Base-by-base conservation (phyloP, 2,113 vertebrate species). In the Microcebus jonahi region DNA sequence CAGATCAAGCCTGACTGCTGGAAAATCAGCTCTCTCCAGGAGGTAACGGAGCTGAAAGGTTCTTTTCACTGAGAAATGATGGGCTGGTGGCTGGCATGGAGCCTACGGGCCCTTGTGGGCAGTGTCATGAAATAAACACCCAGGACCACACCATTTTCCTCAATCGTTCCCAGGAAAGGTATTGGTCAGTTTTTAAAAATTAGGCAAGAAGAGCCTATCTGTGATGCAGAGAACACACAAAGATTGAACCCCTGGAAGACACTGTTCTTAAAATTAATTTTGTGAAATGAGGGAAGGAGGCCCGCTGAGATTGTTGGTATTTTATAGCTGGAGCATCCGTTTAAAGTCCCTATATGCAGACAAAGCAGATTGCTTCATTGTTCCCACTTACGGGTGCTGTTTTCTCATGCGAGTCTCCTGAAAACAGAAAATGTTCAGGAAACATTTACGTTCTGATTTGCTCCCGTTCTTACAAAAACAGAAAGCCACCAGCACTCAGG, bases 1-100 rank as follows among this genome's bases (percentile, higher is more conserved):
- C 98, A 98, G 98, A 99, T 99, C 98, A 97, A 98, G 98, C 97
- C 98, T 98, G 98, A 98, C 98, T 99, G 98, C 98, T 99, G 98
- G 98, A 99, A 99, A 99, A 98, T 98, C 98, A 98, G 98, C 98
- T 99, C 98, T 98, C 98, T 98, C 97, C 98, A 98, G 98, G 98
- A 99, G 98, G 98, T 98, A 98, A 98, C 98, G 0, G 98, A 99
- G 98, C 98, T 98, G 98, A 99, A 99, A 99, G 98, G 98, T 98
- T 98, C 98, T 98, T 98, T 98, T 98, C 98, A 98, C 98, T 73
- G 97, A 98, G 98, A 98, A 98, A 98, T 97, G 98, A 98, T 89
- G 97, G 98, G 97, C 98, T 98, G 98, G 97, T 98, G 97, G 97
- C 98, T 98, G 98, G 97, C 95, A 89, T 75, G 59, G 94, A 95